Evolutionary conservation across 1,140 invertebrate species (phyloP).

Genomic region (Popillia japonica): DNA sequence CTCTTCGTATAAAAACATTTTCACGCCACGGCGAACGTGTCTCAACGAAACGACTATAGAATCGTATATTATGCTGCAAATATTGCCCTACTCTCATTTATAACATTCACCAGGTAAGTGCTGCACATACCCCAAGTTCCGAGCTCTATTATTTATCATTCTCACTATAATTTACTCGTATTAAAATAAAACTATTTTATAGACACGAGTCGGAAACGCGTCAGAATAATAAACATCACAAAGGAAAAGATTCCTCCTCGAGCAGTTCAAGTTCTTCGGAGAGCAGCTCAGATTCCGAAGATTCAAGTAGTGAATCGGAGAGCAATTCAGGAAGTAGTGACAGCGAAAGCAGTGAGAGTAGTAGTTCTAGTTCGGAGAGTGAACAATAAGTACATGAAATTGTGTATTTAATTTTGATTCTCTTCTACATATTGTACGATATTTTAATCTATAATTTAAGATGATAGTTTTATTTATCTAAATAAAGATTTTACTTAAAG

Average conservation of each 20-base stretch:
- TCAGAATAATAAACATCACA: slow-evolving; percentile 32
- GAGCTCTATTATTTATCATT: not conserved
- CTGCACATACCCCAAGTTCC: too few relatives aligned
- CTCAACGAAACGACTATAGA: too few relatives aligned
- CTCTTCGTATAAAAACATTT: too few relatives aligned
- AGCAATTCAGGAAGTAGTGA: slow-evolving; percentile 38
- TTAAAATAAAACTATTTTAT: not conserved
- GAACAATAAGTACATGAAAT: slow-evolving; percentile 37
- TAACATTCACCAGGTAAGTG: too few relatives aligned
- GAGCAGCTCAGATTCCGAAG: slow-evolving; percentile 38
- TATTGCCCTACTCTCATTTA: too few relatives aligned
- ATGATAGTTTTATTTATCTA: not conserved
- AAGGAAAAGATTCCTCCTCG: slow-evolving; percentile 36
- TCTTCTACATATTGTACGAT: not conserved
- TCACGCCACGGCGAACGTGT: too few relatives aligned
- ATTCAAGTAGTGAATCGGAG: slow-evolving; percentile 11
- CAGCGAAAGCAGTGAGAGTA: slow-evolving; percentile 11
- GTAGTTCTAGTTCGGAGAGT: slow-evolving; percentile 42
- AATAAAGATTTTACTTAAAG: not conserved
- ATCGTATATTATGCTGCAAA: too few relatives aligned
- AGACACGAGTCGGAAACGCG: slow-evolving; percentile 36
- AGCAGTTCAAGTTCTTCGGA: not conserved
- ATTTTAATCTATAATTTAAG: not conserved
- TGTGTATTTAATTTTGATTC: not conserved
- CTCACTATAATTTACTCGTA: not conserved